Conservation (phyloP, 1,140 invertebrate genomes). For the Drosophila cardini region DNA sequence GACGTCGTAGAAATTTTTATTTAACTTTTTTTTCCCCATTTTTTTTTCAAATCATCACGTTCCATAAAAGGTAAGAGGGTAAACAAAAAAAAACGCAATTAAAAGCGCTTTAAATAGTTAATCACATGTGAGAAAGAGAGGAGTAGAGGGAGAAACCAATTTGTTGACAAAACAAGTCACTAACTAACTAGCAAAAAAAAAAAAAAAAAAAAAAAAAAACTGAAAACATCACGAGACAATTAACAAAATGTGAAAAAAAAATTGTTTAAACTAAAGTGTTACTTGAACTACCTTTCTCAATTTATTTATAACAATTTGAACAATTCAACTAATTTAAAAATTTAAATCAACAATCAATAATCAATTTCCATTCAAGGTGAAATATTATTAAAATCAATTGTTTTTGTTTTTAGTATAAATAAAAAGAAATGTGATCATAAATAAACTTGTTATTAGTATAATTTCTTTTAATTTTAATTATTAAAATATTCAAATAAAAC, state of each 20-base stretch:
- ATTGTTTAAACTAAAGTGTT: too few species aligned
- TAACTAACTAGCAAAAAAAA: neutral
- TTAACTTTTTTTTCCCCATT: neutral
- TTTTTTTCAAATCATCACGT: conserved; percentile 71
- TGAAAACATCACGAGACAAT: too few species aligned
- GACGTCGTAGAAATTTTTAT: conserved; percentile 9
- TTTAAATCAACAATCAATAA: neutral
- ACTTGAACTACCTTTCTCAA: too few species aligned
- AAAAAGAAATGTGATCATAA: neutral
- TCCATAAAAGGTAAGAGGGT: conserved; percentile 51
- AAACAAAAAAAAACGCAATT: conserved; percentile 6
- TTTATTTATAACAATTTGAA: too few species aligned
- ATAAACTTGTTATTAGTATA: neutral
- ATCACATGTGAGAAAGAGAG: neutral
- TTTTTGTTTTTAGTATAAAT: neutral
- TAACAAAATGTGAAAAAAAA: too few species aligned
- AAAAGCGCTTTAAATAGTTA: conserved; percentile 21
- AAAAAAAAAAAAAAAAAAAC: neutral
- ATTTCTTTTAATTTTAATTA: neutral
- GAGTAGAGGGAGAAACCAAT: neutral
- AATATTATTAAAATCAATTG: neutral
- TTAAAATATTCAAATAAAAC: neutral
- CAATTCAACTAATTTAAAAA: too few species aligned
- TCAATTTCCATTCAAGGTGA: neutral
- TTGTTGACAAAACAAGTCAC: neutral